Evolutionary conservation across 2,113 vertebrate species (phyloP).

Genomic region (Aptenodytes forsteri): DNA sequence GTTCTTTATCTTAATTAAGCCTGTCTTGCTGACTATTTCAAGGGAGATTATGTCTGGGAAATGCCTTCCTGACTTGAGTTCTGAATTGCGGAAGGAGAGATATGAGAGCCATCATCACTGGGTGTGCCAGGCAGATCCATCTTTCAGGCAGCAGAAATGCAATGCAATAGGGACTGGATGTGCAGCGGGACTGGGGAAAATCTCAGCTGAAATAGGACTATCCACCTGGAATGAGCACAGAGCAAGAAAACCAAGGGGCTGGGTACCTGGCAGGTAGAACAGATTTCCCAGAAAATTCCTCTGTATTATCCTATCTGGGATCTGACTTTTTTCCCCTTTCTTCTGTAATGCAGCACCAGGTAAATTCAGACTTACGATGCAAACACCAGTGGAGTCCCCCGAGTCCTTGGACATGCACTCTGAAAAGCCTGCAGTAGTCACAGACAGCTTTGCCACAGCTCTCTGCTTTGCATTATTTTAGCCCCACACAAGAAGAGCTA

Average conservation of each 20-base stretch:
- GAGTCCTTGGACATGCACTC: neutral
- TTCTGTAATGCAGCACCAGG: neutral
- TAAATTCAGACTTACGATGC: neutral
- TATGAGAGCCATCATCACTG: neutral
- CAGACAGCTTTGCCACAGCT: neutral
- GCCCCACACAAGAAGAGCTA: neutral
- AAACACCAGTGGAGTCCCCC: neutral
- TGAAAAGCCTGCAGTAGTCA: neutral
- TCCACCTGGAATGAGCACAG: neutral
- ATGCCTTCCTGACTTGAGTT: constrained; percentile 3
- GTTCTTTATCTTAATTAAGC: constrained; percentile 66
- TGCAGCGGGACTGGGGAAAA: neutral
- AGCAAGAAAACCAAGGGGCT: neutral
- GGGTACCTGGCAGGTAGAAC: neutral
- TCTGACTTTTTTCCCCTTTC: neutral
- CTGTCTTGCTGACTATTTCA: constrained; percentile 33
- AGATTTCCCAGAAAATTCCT: neutral
- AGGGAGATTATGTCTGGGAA: constrained; percentile 28
- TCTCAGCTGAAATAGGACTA: neutral
- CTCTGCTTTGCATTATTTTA: neutral
- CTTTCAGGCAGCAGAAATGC: neutral
- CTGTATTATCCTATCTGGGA: neutral
- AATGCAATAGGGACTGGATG: neutral
- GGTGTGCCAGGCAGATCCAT: neutral
- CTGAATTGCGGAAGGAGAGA: neutral